These are phyloP conservation scores for Amazona guildingii DNA, from an alignment of 2,113 vertebrate genomes.

Conservation along the genomic window DNA sequence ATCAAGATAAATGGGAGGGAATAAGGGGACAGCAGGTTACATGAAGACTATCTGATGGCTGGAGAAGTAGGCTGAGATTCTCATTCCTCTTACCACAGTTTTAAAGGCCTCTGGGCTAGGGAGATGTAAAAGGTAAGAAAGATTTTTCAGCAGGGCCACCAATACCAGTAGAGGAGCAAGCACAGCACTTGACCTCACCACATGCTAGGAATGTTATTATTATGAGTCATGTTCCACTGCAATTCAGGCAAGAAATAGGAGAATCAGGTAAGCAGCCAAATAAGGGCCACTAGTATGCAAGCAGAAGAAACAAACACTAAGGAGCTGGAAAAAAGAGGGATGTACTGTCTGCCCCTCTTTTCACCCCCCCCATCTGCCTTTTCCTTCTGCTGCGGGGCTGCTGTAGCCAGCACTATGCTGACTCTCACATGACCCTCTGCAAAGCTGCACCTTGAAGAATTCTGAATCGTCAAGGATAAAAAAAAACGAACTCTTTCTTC, in stretches of 20 bases:
- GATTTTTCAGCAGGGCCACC: not conserved
- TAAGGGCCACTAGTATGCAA: not conserved
- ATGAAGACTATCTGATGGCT: not conserved
- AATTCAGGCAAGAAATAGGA: constrained; percentile 1
- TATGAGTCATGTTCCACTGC: not conserved
- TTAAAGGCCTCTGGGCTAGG: not conserved
- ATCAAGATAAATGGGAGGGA: not conserved
- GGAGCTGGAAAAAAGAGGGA: not conserved
- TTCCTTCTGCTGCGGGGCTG: not conserved
- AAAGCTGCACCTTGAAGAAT: not conserved
- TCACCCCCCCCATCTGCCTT: not conserved
- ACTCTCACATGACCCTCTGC: not conserved
- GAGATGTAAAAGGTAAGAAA: not conserved
- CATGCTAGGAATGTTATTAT: not conserved
- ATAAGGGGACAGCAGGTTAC: not conserved
- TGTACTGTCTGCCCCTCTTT: not conserved
- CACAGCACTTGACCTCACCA: not conserved
- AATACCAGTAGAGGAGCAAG: not conserved
- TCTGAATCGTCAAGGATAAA: not conserved
- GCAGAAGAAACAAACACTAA: not conserved
- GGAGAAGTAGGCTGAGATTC: not conserved
- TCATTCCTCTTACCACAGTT: not conserved
- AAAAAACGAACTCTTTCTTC: not conserved
- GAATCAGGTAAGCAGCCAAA: not conserved
- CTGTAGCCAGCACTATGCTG: not conserved